Evolutionary conservation across 2,113 vertebrate genomes (phyloP).

Genomic region (Eonycteris spelaea): DNA sequence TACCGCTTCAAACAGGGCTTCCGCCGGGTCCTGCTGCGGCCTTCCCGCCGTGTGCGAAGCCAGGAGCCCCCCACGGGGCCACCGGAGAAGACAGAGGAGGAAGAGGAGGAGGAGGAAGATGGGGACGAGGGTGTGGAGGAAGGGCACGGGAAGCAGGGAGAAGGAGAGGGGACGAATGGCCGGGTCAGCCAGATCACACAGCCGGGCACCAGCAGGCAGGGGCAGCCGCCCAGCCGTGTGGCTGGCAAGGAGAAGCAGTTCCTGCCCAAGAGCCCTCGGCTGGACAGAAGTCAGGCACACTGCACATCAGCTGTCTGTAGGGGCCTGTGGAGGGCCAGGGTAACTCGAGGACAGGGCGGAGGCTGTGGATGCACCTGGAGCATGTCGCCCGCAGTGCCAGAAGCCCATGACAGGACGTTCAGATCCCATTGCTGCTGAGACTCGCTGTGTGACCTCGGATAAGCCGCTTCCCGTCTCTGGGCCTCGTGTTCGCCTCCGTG

Average conservation of each 20-base stretch:
- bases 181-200: constrained; percentile 84
- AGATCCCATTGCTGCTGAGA: neutral
- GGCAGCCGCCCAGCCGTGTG: constrained; percentile 58
- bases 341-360: neutral
- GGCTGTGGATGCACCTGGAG: neutral
- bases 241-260: constrained; percentile 75
- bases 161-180: constrained; percentile 47
- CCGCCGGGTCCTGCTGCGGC: constrained; percentile 89
- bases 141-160: neutral
- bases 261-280: constrained; percentile 76
- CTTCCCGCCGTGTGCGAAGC: constrained; percentile 87
- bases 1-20: constrained; percentile 97
- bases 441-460: neutral
- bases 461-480: neutral
- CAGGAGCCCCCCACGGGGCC: constrained; percentile 78
- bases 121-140: neutral
- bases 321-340: neutral
- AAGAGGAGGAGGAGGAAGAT: constrained; percentile 73
- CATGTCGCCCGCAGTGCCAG: neutral
- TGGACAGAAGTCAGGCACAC: constrained; percentile 77
- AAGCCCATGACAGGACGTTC: fast-evolving
- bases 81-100: constrained; percentile 61
- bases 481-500: neutral
- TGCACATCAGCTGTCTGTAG: constrained; percentile 89
- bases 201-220: constrained; percentile 81